These are phyloP conservation scores for Aptenodytes patagonicus DNA, from an alignment of 2,113 vertebrate genomes.

Conservation along the genomic window DNA sequence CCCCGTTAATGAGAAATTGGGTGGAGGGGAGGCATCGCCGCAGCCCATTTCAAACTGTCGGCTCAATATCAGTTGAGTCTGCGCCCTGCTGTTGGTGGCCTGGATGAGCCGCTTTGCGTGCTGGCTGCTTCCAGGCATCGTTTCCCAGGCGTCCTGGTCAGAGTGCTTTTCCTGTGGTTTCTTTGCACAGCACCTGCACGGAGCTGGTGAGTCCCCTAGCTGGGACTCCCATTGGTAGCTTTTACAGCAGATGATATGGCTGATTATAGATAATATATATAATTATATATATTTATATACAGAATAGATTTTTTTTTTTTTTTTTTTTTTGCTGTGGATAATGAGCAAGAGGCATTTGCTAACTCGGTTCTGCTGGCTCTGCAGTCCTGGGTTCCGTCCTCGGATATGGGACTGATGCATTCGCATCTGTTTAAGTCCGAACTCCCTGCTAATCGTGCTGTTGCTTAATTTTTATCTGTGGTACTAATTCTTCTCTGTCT, in stretches of 20 bases:
- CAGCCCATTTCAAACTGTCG: background rate
- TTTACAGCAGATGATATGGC: background rate
- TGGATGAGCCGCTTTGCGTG: background rate
- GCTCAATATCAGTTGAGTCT: background rate
- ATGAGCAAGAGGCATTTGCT: background rate
- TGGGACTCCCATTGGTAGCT: background rate
- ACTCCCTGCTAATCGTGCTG: background rate
- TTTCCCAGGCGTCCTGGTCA: background rate
- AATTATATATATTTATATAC: background rate
- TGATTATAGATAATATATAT: background rate
- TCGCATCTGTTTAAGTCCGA: background rate
- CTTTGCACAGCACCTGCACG: background rate
- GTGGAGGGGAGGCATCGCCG: accelerated
- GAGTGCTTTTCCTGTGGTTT: background rate
- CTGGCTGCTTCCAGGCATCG: background rate
- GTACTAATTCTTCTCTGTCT: background rate
- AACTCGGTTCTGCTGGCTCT: background rate
- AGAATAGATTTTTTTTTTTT: no score
- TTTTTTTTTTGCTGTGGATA: background rate
- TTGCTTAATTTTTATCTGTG: background rate
- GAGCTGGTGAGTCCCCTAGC: background rate
- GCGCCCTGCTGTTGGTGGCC: background rate
- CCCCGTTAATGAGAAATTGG: background rate
- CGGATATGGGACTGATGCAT: accelerated
- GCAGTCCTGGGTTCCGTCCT: background rate